Evolutionary conservation across 2,888 invertebrate genomes (phyloP), one percentile per base, ranked within the genome.

Genomic region (Sinohyriopsis cumingii): DNA sequence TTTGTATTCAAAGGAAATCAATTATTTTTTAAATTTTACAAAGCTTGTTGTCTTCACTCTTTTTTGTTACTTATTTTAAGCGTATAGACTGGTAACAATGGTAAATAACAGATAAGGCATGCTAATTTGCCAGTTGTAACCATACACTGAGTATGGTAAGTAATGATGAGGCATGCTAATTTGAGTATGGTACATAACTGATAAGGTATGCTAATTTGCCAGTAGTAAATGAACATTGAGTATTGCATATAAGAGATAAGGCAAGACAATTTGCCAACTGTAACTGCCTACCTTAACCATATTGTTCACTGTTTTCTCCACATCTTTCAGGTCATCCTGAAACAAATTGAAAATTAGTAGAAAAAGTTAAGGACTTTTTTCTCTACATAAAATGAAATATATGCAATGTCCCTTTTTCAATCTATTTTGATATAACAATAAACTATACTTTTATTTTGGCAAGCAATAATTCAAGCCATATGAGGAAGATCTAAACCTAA

Each of bases 281-380:
- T 57, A 57, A 22, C 33, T 33, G 70, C 83, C 72, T 75, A 87
- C 87, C 83, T 81, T 82, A 57, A 87, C 77, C n/a, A 86, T 69
- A 24, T 80, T 81, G 56, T 78, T 72, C 18, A 87, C 75, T n/a
- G 81, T 80, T 71, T 82, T 82, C 20, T 86, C 86, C 22, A 83
- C 68, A 74, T 87, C 83, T 28, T 74, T 72, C 5, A 75, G 63
- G 55, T 84, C 82, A 64, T 71, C 72, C 87, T 87, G 79, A 60
- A 80, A 79, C 55, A 71, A 45, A 66, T 55, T 54, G 6, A 60
- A 25, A 70, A 61, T 60, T 22, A 20, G 18, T 28, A 22, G 59
- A 33, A 33, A 3, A 20, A 59, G 1, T 25, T 28, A 5, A n/a
- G 12, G 15, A 2, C 1, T 33, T 3, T 45, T 45, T 15, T 45